Evolutionary conservation across 2,113 vertebrate genomes (phyloP).

Genomic region (Muntiacus reevesi): DNA sequence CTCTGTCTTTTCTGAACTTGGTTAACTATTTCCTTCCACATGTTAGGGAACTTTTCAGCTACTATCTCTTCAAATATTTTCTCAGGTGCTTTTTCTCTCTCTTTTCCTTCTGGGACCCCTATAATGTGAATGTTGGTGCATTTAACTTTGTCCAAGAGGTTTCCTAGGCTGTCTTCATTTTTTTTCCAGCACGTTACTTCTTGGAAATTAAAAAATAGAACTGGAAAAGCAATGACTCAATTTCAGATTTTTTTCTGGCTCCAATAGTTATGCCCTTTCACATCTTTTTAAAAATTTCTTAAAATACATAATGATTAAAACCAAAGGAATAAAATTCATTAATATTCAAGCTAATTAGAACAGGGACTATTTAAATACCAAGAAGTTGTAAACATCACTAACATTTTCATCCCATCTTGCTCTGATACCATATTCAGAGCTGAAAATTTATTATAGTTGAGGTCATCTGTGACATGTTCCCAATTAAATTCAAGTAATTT

Average conservation of each 20-base stretch:
- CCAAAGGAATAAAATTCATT: background rate
- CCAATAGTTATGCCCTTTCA: background rate
- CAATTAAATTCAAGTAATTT: constrained; percentile 42
- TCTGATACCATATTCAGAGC: background rate
- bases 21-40: background rate
- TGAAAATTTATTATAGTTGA: background rate
- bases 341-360: background rate
- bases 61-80: background rate
- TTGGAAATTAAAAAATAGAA: background rate
- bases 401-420: background rate
- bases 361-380: background rate
- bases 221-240: background rate
- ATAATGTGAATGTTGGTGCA: background rate
- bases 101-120: background rate
- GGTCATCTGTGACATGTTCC: background rate
- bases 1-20: background rate
- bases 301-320: background rate
- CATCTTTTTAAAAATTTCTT: background rate
- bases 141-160: background rate
- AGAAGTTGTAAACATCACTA: background rate
- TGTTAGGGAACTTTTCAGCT: background rate
- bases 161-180: background rate
- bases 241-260: background rate
- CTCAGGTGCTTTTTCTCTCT: background rate
- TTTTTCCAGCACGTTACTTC: background rate